phyloP scores from a whole-genome alignment of 2,888 invertebrate species.

The Tillus elongatus region DNA sequence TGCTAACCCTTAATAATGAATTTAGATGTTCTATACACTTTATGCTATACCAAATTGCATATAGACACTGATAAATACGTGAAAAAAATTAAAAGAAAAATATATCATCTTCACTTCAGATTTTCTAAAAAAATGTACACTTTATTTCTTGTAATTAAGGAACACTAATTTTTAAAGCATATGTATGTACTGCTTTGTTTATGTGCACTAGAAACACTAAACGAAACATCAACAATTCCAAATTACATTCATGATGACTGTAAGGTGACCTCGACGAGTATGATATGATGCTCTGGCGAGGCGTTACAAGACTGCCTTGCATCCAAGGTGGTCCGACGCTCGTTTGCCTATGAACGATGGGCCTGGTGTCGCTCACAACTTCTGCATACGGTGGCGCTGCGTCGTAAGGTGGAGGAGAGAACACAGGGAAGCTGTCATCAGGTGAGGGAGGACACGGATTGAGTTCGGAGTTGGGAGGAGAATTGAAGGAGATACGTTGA shows the following conservation, averaged over 20 bases:
- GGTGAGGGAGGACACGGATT: conserved; percentile 58
- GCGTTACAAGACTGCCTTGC: conserved; percentile 45
- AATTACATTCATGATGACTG: conserved; percentile 89
- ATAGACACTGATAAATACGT: too few species aligned
- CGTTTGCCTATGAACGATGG: conserved; percentile 35
- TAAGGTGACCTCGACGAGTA: conserved; percentile 64
- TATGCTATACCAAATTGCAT: too few species aligned
- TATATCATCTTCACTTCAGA: too few species aligned
- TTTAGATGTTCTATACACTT: too few species aligned
- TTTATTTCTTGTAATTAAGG: too few species aligned
- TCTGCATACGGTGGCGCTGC: conserved; percentile 38
- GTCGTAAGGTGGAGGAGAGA: conserved; percentile 69
- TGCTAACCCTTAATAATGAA: too few species aligned
- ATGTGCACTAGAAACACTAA: too few species aligned
- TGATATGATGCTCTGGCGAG: conserved; percentile 67
- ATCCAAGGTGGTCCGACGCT: conserved; percentile 49
- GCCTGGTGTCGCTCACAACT: conserved; percentile 33
- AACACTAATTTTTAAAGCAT: too few species aligned
- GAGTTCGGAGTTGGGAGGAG: conserved; percentile 65
- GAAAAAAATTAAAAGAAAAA: too few species aligned
- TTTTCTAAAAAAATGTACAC: too few species aligned
- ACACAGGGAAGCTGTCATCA: conserved; percentile 78
- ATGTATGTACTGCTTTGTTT: too few species aligned
- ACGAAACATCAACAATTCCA: conserved; percentile 15
- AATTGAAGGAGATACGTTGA: conserved; percentile 70